Percentiles rank a stretch among this genome's conserved stretches.
Evolutionary conservation across 2,113 vertebrate genomes (phyloP).

Genomic region (Cyanoliseus patagonus): DNA sequence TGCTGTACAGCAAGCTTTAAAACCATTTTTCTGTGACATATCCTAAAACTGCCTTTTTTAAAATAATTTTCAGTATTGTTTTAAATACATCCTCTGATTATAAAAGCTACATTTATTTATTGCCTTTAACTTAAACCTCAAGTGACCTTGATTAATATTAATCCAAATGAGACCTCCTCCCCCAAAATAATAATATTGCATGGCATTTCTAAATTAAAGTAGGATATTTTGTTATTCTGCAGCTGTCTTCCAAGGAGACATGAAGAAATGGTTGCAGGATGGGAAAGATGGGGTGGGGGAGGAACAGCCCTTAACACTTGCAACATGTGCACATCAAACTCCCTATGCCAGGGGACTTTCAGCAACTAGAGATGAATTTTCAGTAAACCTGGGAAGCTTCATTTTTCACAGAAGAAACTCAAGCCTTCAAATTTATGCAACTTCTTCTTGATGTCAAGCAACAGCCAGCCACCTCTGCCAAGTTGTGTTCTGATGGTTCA

Average conservation of each 20-base stretch:
- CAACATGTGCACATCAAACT: fast-evolving
- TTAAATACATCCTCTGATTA: not conserved
- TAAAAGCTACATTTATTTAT: not conserved
- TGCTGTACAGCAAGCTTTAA: not conserved
- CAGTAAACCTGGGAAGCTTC: not conserved
- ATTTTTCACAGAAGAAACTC: not conserved
- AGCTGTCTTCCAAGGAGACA: not conserved
- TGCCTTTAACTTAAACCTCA: not conserved
- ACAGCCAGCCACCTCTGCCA: not conserved
- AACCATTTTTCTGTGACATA: not conserved
- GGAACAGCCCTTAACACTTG: not conserved
- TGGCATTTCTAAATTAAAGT: not conserved
- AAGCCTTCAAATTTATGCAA: not conserved
- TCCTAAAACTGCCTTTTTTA: not conserved
- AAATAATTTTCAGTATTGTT: not conserved
- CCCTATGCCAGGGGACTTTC: not conserved
- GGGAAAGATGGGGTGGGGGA: not conserved
- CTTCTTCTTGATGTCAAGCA: not conserved
- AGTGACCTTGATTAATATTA: not conserved
- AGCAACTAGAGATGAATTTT: not conserved
- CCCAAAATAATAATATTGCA: not conserved
- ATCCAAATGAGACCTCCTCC: not conserved
- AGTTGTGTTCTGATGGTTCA: not conserved
- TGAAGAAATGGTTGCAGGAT: not conserved
- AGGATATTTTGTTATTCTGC: not conserved